Conservation (phyloP, 1,140 invertebrate genomes). For the Diachasmimorpha longicaudata region DNA sequence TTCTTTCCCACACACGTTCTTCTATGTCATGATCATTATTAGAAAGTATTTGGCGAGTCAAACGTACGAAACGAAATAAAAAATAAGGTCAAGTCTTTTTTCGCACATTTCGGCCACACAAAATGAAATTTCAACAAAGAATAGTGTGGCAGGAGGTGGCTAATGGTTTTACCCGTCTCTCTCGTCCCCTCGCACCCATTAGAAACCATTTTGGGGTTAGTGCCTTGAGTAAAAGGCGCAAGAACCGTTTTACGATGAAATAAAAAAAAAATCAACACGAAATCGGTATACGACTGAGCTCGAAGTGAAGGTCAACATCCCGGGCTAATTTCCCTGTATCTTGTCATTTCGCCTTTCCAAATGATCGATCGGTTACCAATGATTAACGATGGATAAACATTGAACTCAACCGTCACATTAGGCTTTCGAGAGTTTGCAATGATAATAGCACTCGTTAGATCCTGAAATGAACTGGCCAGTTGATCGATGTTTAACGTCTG, state of each 20-base stretch:
- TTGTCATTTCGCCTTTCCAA: no score
- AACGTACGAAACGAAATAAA: not conserved
- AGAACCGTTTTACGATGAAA: not conserved
- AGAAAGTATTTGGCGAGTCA: slow-evolving; percentile 13
- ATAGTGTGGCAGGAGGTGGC: not conserved
- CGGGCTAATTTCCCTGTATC: no score
- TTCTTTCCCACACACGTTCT: not conserved
- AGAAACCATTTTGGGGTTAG: not conserved
- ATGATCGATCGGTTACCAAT: no score
- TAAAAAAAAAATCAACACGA: not conserved
- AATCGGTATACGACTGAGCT: no score
- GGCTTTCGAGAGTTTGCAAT: no score
- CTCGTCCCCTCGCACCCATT: not conserved
- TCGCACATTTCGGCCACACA: not conserved
- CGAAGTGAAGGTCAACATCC: no score
- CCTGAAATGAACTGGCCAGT: no score
- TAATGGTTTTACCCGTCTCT: not conserved
- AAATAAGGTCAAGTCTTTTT: not conserved
- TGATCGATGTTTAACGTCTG: no score
- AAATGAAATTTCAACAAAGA: not conserved
- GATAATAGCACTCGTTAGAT: no score
- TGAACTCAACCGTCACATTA: no score
- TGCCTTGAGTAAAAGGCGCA: not conserved
- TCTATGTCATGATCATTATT: not conserved
- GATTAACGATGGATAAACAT: no score